phyloP scores from a whole-genome alignment of 2,113 vertebrate genomes.

The Apteryx mantelli region DNA sequence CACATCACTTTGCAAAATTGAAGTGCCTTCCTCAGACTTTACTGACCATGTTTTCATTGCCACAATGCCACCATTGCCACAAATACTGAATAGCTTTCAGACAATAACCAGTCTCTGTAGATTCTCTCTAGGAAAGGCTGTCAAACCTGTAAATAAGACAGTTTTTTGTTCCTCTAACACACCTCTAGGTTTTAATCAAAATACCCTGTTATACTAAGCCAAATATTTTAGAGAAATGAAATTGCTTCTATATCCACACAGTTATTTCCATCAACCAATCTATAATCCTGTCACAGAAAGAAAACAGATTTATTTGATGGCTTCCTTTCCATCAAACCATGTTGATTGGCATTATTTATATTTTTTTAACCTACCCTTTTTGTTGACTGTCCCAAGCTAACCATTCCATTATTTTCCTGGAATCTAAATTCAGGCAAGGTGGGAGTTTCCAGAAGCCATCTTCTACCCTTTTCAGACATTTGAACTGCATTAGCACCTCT shows the following conservation, averaged over 20 bases:
- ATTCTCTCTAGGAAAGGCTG: background rate
- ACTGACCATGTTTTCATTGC: background rate
- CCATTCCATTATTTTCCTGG: background rate
- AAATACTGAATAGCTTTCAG: background rate
- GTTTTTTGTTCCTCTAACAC: conserved; percentile 10
- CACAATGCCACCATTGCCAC: background rate
- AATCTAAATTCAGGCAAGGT: background rate
- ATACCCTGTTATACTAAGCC: background rate
- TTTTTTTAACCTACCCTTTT: background rate
- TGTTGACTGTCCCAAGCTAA: background rate
- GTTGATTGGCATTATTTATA: background rate
- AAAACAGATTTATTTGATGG: background rate
- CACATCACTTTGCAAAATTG: background rate
- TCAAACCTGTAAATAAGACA: background rate
- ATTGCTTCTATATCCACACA: background rate
- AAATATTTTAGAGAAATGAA: conserved; percentile 17
- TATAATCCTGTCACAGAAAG: conserved; percentile 5
- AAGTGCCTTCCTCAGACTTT: background rate
- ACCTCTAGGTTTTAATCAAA: conserved; percentile 45
- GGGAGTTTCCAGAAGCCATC: background rate
- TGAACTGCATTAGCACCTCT: background rate
- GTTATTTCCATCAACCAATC: background rate
- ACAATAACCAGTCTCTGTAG: background rate
- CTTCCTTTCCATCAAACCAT: background rate
- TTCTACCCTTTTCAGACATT: background rate